phyloP scores from a whole-genome alignment of 2,797 vertebrate species.

The Merluccius polli region DNA sequence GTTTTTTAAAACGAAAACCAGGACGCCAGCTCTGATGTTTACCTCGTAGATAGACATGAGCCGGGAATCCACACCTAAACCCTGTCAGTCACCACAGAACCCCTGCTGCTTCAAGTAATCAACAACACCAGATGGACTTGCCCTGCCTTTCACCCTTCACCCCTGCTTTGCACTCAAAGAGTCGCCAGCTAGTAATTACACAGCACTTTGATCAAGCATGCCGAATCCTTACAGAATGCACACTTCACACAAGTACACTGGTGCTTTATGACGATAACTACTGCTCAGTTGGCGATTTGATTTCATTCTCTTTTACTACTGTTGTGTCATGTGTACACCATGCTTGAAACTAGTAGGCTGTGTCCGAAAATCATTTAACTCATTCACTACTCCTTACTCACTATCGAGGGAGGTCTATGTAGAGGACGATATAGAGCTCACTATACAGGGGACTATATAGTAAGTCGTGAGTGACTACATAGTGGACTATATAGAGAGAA shows the following conservation, averaged over 20 bases:
- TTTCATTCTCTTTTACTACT: background rate
- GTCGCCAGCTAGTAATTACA: background rate
- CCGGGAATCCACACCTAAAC: constrained; percentile 1
- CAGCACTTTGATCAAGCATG: background rate
- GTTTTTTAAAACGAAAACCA: too few species aligned
- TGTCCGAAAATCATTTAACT: too few species aligned
- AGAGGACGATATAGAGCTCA: too few species aligned
- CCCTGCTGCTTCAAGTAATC: constrained; percentile 3
- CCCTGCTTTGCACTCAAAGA: background rate
- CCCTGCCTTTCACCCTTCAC: background rate
- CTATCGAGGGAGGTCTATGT: too few species aligned
- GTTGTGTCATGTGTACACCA: background rate
- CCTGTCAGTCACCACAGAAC: constrained; percentile 4
- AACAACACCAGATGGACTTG: constrained; percentile 4
- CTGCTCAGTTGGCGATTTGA: background rate
- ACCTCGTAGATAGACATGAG: background rate
- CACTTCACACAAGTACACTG: background rate
- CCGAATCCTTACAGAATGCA: background rate
- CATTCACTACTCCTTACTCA: too few species aligned
- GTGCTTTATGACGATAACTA: background rate
- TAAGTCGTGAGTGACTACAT: too few species aligned
- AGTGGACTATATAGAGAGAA: too few species aligned
- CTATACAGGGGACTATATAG: too few species aligned
- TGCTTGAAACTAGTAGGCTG: constrained; percentile 50
- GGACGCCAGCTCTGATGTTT: background rate